These are phyloP conservation scores for Microcebus ravelobensis DNA, from an alignment of 2,113 vertebrate genomes.

Conservation along the genomic window DNA sequence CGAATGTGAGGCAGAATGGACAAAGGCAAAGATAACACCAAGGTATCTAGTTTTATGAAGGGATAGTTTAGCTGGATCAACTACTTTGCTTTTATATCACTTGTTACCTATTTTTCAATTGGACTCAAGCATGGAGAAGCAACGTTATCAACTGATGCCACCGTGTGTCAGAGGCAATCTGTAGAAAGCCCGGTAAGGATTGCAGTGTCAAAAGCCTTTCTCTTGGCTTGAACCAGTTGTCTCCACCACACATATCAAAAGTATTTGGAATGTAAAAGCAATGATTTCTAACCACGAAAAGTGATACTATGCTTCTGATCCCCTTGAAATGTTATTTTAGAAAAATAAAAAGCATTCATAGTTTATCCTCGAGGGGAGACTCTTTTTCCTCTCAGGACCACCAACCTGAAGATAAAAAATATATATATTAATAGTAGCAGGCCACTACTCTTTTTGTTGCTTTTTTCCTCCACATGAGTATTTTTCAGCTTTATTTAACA, in stretches of 20 bases:
- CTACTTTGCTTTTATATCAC: neutral
- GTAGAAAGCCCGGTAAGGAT: neutral
- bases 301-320: neutral
- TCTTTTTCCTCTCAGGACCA: neutral
- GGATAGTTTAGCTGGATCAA: neutral
- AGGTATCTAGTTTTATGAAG: neutral
- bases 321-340: constrained; percentile 17
- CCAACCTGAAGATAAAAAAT: neutral
- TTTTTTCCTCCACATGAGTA: neutral
- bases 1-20: neutral
- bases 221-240: neutral
- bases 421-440: neutral
- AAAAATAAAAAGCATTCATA: constrained; percentile 39
- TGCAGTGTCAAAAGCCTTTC: neutral
- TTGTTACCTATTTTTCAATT: constrained; percentile 1
- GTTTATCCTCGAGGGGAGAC: neutral
- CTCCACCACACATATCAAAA: constrained; percentile 15
- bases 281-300: neutral
- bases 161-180: neutral
- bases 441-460: neutral
- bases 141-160: neutral
- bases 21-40: neutral
- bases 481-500: constrained; percentile 52
- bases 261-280: neutral
- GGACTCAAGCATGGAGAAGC: neutral